Conservation (phyloP, 1,140 invertebrate species). For the Brachionus manjavacas region DNA sequence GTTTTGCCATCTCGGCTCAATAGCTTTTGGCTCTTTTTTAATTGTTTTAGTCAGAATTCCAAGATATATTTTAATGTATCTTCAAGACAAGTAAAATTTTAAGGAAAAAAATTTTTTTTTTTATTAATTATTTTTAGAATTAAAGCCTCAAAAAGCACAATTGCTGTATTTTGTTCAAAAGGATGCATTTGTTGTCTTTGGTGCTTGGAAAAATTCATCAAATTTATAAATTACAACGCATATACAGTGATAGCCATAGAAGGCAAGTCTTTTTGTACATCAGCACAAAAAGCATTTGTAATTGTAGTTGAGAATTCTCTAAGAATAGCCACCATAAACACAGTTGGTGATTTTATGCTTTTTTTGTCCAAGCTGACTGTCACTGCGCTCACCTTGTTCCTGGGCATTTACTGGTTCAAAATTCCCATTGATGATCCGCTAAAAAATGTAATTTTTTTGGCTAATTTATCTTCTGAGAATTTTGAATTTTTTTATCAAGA, state of each 20-base stretch:
- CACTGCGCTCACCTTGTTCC: slow-evolving; percentile 65
- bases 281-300: slow-evolving; percentile 80
- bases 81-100: slow-evolving; percentile 71
- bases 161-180: slow-evolving; percentile 63
- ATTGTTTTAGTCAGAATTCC: slow-evolving; percentile 85
- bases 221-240: slow-evolving; percentile 75
- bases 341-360: slow-evolving; percentile 83
- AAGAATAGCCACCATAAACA: slow-evolving; percentile 79
- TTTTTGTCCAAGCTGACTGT: slow-evolving; percentile 81
- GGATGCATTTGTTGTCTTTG: slow-evolving; percentile 83
- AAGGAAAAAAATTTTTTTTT: slow-evolving; percentile 69
- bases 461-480: background rate
- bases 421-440: slow-evolving; percentile 29
- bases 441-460: background rate
- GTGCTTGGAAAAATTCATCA: slow-evolving; percentile 80
- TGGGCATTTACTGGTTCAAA: slow-evolving; percentile 58
- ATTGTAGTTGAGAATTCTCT: slow-evolving; percentile 80
- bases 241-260: slow-evolving; percentile 89
- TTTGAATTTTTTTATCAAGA: slow-evolving; percentile 25
- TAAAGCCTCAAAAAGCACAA: slow-evolving; percentile 64
- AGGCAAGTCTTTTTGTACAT: slow-evolving; percentile 82
- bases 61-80: slow-evolving; percentile 74
- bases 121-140: slow-evolving; percentile 72
- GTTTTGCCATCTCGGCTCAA: slow-evolving; percentile 81
- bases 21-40: slow-evolving; percentile 80